Conservation (phyloP, 2,888 invertebrate genomes). For the Meiosimyza platycephala region DNA sequence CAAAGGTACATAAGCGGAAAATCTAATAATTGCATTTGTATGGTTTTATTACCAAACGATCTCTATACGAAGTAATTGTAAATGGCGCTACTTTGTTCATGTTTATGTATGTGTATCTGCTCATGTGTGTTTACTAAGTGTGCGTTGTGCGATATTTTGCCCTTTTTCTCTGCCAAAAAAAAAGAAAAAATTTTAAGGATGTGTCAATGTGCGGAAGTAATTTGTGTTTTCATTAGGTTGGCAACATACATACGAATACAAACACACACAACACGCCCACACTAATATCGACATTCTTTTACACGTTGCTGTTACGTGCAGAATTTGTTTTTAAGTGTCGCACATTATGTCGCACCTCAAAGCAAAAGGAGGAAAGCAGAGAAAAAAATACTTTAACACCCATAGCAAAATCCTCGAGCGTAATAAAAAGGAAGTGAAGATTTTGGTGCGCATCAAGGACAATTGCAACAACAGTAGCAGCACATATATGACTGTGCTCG, state of each 20-base stretch:
- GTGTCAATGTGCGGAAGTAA: constrained; percentile 64
- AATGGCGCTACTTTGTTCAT: constrained; percentile 28
- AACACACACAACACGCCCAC: not conserved
- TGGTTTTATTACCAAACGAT: constrained; percentile 49
- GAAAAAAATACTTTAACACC: constrained; percentile 13
- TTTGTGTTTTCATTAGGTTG: constrained; percentile 63
- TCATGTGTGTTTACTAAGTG: not conserved
- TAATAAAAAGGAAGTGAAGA: constrained; percentile 17
- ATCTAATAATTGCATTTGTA: constrained; percentile 56
- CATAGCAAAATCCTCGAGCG: not conserved
- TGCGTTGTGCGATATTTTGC: not conserved
- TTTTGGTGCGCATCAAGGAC: constrained; percentile 25
- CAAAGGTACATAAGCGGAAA: constrained; percentile 45
- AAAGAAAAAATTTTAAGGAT: constrained; percentile 45
- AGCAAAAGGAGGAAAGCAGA: not conserved
- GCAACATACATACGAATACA: constrained; percentile 44
- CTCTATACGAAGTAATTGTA: constrained; percentile 39
- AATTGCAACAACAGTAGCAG: not conserved
- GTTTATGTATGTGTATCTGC: not conserved
- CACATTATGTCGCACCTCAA: constrained; percentile 30
- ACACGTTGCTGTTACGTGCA: constrained; percentile 29
- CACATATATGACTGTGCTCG: constrained; percentile 16
- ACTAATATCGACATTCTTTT: not conserved
- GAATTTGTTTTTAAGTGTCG: constrained; percentile 41
- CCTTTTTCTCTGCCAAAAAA: not conserved